Evolutionary conservation across 1,140 invertebrate species (phyloP).

Genomic region (Papilio glaucus): DNA sequence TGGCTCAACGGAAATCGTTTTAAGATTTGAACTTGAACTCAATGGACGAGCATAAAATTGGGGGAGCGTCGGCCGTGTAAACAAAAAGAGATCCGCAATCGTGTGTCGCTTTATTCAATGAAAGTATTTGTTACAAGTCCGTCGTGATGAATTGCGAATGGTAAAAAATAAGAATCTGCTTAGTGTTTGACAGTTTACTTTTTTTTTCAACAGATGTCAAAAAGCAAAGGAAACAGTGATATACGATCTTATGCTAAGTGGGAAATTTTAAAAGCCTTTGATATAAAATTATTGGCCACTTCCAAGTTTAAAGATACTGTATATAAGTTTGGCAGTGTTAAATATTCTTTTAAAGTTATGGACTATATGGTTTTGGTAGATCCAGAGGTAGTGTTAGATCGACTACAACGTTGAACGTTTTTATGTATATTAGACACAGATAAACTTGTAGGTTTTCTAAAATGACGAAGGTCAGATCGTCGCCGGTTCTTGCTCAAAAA

Average conservation of each 20-base stretch:
- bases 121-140: conserved; percentile 24
- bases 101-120: conserved; percentile 29
- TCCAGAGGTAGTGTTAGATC: no score
- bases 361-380: no score
- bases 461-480: no score
- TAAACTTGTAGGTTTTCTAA: no score
- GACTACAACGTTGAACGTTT: no score
- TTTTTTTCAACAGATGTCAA: neutral
- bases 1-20: conserved; percentile 37
- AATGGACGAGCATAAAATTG: conserved; percentile 28
- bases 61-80: conserved; percentile 15
- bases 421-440: no score
- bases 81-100: conserved; percentile 24
- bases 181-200: conserved; percentile 14
- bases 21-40: conserved; percentile 40
- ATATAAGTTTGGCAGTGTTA: neutral
- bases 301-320: no score
- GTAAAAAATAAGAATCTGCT: neutral
- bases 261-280: neutral
- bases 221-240: conserved; percentile 6
- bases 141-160: conserved; percentile 19
- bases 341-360: no score
- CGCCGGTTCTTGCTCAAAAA: no score
- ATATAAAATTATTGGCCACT: neutral
- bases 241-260: neutral